These are phyloP conservation scores for Drosophila yooni DNA, from an alignment of 2,888 invertebrate genomes.

Conservation along the genomic window DNA sequence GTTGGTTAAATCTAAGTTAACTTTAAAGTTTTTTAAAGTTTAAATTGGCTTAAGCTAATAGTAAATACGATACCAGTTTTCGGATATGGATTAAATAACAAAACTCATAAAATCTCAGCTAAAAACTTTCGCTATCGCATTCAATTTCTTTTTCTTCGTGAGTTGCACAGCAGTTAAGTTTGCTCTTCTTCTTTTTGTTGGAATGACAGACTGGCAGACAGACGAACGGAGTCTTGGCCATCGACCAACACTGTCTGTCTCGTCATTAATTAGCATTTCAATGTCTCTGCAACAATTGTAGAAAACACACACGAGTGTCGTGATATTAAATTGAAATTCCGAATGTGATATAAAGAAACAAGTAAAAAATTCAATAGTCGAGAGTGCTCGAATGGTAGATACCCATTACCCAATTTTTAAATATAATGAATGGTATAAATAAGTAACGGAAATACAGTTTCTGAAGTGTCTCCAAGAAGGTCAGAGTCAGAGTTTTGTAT, in stretches of 20 bases:
- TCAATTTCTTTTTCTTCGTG: conserved; percentile 60
- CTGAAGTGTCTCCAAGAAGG: neutral
- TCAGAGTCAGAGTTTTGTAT: neutral
- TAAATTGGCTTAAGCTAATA: neutral
- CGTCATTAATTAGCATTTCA: conserved; percentile 56
- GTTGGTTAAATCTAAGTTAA: neutral
- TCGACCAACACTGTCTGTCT: conserved; percentile 26
- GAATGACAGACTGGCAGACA: conserved; percentile 8
- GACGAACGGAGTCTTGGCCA: conserved; percentile 35
- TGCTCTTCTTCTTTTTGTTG: conserved; percentile 23
- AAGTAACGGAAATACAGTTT: neutral
- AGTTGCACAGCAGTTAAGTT: conserved; percentile 15
- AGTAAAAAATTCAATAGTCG: neutral
- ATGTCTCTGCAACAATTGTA: conserved; percentile 45
- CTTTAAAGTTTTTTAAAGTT: too few relatives aligned
- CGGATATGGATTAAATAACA: conserved; percentile 42
- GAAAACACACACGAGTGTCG: conserved; percentile 21
- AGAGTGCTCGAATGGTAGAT: neutral
- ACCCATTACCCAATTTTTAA: neutral
- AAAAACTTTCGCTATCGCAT: conserved; percentile 75
- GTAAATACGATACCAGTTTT: conserved; percentile 5
- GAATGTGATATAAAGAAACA: conserved; percentile 39
- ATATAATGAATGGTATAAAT: neutral
- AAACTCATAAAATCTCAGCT: conserved; percentile 26
- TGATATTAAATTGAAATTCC: conserved; percentile 69